These are phyloP conservation scores for Philopedon plagiatum DNA, from an alignment of 2,888 invertebrate genomes.

Conservation along the genomic window DNA sequence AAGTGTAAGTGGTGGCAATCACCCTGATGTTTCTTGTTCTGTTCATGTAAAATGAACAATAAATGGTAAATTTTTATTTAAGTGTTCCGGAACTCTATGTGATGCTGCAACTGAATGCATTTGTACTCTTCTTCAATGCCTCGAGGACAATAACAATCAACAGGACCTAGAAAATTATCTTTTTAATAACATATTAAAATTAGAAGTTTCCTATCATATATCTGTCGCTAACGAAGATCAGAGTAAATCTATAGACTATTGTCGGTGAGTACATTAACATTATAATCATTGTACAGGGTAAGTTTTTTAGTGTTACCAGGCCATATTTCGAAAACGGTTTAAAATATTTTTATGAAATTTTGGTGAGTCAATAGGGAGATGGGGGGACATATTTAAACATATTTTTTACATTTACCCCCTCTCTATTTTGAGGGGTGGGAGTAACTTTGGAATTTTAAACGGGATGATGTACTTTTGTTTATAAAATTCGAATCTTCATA, in stretches of 20 bases:
- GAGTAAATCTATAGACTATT: conserved; percentile 94
- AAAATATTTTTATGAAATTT: too few relatives aligned
- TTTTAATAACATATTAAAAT: conserved; percentile 83
- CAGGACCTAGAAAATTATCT: conserved; percentile 83
- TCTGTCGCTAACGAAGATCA: conserved; percentile 95
- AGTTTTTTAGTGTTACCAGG: too few relatives aligned
- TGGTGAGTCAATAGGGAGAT: too few relatives aligned
- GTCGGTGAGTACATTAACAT: conserved; percentile 70
- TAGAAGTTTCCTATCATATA: conserved; percentile 90
- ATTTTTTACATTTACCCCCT: too few relatives aligned
- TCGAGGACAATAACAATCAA: conserved; percentile 83
- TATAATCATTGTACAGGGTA: background rate
- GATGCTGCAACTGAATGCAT: conserved; percentile 93
- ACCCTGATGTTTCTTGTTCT: too few relatives aligned
- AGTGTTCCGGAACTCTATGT: conserved; percentile 73
- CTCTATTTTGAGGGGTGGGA: too few relatives aligned
- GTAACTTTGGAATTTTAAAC: too few relatives aligned
- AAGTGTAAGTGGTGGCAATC: too few relatives aligned
- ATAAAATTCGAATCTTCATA: too few relatives aligned
- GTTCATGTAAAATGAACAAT: background rate
- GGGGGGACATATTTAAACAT: too few relatives aligned
- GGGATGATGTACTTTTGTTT: too few relatives aligned
- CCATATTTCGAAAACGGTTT: too few relatives aligned
- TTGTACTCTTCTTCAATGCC: conserved; percentile 86
- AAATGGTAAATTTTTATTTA: conserved; percentile 19